Evolutionary conservation across 2,888 invertebrate species (phyloP), one percentile per base, ranked within the genome.

Genomic region (Helobdella robusta): DNA sequence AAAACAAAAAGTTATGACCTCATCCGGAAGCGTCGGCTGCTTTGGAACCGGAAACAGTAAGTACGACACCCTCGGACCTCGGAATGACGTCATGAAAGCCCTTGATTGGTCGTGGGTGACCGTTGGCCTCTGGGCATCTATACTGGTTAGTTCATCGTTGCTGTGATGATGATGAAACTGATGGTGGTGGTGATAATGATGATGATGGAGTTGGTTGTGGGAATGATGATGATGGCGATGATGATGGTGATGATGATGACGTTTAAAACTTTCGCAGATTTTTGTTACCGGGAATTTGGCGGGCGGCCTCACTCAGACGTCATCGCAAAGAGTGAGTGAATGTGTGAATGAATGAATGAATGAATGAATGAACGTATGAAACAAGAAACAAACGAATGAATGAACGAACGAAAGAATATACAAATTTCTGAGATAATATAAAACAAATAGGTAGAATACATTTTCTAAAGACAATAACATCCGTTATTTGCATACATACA

Each of bases 51-150:
- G 50, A 20, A 28, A 46, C 23, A 25, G 25, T 28, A n/a, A n/a
- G 11, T 62, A 62, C 50, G 18, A 46, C n/a, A 40, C 15, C 46
- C 50, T 62, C 8, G 62, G 62, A 2, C 62, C 62, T 15, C 44
- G 35, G n/a, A 48, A n/a, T 18, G 28, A n/a, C 32, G 20, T 46
- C 30, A 62, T 62, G 62, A 2, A 28, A 30, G 40, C 62, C 8
- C 32, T 62, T 34, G 50, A 62, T 44, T 62, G 62, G 62, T 50
- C 62, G 11, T 62, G 62, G 62, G 20, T 62, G 20, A 50, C 44
- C 35, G 46, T 48, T 4, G 62, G 62, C 18, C 50, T 62, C 30
- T 62, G 62, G 62, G 25, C 62, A 2, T 15, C 62, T 25, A 30
- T 62, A n/a, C n/a, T 62, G 50, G 62, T 62, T 20, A 44, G 59